Base-by-base conservation (phyloP, 2,113 vertebrate genomes). In the Malurus melanocephalus region DNA sequence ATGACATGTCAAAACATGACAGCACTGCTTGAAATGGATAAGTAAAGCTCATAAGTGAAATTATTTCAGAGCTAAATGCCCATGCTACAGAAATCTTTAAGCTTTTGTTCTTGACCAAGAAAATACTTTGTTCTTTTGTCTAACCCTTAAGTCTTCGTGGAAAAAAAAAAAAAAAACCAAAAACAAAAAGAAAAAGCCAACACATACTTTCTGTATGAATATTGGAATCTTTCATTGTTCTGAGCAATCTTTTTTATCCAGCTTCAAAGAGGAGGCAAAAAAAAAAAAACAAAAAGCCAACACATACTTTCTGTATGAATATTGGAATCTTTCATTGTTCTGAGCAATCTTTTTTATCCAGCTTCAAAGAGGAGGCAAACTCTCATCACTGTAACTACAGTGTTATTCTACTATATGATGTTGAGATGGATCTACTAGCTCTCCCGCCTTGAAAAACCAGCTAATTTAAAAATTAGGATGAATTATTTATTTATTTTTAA, bases 1-100 rank as follows among this genome's bases (percentile, higher is more conserved):
- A 84, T 79, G 59, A 79, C 51, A 27, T 69, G 62, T 88, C 80
- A 91, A 86, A 85, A 91, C 32, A 78, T 52, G 45, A 87, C 61
- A 86, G 57, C 4, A 3, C 38, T 59, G 35, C 62, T 88, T 81
- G 46, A 90, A 90, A 86, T 33, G 30, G 33, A 13, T 65, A 86
- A 85, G 51, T 60, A 78, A 91, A 84, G 10, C 26, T 75, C 57
- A 51, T 19, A 40, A 88, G 46, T 35, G 66, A 92, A 92, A 92
- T n/a, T 0, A 71, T 83, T 92, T 92, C 69, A 55, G 42, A 86
- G 19, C 14, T 78, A 38, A 75, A 84, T 93, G 18, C 57, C 42
- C 24, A 30, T 6, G 19, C 16, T 69, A n/a, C 18, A 81, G 40
- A 91, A 84, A 79, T 23, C 14, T 68, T 87, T 64, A 62, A 73